Evolutionary conservation across 1,140 invertebrate species (phyloP).

Genomic region (Lethocerus indicus): DNA sequence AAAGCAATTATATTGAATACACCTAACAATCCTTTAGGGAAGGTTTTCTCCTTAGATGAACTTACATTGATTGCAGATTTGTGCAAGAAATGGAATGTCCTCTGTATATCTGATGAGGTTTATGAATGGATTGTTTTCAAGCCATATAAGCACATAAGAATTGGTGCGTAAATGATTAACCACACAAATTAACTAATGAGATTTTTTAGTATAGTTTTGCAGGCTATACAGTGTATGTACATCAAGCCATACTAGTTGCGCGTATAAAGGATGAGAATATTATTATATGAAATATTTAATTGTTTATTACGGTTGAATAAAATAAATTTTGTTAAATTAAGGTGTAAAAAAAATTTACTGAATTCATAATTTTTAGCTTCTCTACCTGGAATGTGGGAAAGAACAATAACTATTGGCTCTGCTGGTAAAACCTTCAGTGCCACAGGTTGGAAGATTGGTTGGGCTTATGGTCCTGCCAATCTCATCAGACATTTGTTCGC

Average conservation of each 20-base stretch:
- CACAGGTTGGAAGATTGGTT: constrained; percentile 96
- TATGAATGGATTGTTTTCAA: constrained; percentile 95
- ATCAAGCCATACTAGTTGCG: too few relatives aligned
- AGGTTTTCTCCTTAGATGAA: constrained; percentile 61
- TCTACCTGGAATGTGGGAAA: constrained; percentile 91
- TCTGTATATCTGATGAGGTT: constrained; percentile 92
- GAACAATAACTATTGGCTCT: constrained; percentile 92
- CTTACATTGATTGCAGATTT: constrained; percentile 63
- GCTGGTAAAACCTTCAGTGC: constrained; percentile 96
- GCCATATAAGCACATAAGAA: constrained; percentile 71
- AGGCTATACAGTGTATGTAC: too few relatives aligned
- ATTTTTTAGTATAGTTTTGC: too few relatives aligned
- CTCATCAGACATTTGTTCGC: constrained; percentile 67
- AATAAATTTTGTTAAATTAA: too few relatives aligned
- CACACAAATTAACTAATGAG: too few relatives aligned
- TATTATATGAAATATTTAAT: background rate
- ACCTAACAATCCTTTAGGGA: constrained; percentile 90
- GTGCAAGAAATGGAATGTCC: constrained; percentile 81
- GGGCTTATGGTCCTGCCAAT: constrained; percentile 77
- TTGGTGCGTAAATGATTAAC: constrained; percentile 51
- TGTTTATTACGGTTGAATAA: too few relatives aligned
- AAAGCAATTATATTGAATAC: constrained; percentile 94
- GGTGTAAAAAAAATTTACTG: too few relatives aligned
- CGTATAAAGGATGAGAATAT: too few relatives aligned
- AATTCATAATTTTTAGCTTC: constrained; percentile 46